Conservation (phyloP, 1,140 invertebrate species). For the Neodiprion virginianus region DNA sequence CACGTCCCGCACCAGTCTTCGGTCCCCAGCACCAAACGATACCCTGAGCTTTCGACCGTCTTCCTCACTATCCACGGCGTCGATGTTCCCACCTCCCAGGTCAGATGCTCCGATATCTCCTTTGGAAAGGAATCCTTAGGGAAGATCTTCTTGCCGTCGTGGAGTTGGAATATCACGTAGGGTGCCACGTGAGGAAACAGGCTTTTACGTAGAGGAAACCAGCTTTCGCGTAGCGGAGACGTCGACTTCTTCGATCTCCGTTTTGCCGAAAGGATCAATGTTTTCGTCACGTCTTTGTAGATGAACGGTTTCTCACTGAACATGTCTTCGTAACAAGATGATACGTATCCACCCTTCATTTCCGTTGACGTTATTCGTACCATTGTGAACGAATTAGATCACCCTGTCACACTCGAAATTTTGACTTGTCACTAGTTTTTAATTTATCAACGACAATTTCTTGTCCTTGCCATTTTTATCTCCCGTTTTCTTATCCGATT, state of each 20-base stretch:
- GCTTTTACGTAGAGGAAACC: slow-evolving; percentile 33
- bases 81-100: slow-evolving; percentile 66
- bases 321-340: background rate
- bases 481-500: too few relatives aligned
- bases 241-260: background rate
- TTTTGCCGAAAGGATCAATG: background rate
- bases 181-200: slow-evolving; percentile 67
- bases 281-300: background rate
- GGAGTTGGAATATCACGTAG: slow-evolving; percentile 65
- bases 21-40: slow-evolving; percentile 50
- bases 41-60: slow-evolving; percentile 60
- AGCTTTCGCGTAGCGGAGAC: slow-evolving; percentile 14
- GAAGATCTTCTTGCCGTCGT: slow-evolving; percentile 33
- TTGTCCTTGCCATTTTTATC: too few relatives aligned
- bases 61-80: slow-evolving; percentile 65
- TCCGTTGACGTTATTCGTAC: background rate
- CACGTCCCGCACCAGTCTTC: slow-evolving; percentile 5
- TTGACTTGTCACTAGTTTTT: too few relatives aligned
- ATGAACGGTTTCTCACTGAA: background rate
- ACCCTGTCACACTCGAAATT: too few relatives aligned
- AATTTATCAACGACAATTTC: too few relatives aligned
- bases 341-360: background rate
- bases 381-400: too few relatives aligned
- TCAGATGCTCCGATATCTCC: slow-evolving; percentile 57
- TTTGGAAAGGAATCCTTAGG: slow-evolving; percentile 47